A percentile compares a stretch with the other conserved stretches of the same genome.
phyloP scores from a whole-genome alignment of 2,888 invertebrate genomes.

The Sinodicranocentrus sp. region DNA sequence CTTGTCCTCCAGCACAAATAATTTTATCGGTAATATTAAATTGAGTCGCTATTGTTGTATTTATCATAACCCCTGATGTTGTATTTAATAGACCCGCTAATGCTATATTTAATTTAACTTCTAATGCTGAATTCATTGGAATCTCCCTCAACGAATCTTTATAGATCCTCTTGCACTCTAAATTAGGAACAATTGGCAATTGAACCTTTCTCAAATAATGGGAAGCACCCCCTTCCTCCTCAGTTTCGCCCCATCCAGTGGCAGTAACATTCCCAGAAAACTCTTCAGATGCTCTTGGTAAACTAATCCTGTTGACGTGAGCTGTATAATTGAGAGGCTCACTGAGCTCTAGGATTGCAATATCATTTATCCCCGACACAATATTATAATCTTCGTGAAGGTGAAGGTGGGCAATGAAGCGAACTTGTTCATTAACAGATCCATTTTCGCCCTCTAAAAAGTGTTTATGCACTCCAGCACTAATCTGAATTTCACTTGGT shows the following conservation, averaged over 20 bases:
- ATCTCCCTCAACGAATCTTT: conserved; percentile 5
- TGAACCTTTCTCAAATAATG: conserved; percentile 40
- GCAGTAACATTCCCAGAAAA: conserved; percentile 38
- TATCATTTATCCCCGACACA: conserved; percentile 45
- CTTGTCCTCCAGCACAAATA: conserved; percentile 65
- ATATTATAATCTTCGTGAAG: conserved; percentile 48
- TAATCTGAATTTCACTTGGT: conserved; percentile 5
- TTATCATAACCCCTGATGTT: no score
- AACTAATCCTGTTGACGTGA: conserved; percentile 38
- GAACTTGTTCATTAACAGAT: conserved; percentile 35
- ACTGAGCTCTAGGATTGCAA: conserved; percentile 33
- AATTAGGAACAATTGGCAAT: conserved; percentile 33
- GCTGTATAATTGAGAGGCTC: conserved; percentile 20
- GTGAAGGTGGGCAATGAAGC: conserved; percentile 29
- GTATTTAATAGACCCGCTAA: no score
- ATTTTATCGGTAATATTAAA: conserved; percentile 51
- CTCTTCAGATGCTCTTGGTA: conserved; percentile 21
- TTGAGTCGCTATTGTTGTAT: no score
- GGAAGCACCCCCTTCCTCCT: conserved; percentile 21
- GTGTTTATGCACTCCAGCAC: conserved; percentile 24
- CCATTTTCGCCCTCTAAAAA: no score
- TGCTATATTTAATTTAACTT: no score
- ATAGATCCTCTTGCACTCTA: conserved; percentile 41
- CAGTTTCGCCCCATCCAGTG: conserved; percentile 31
- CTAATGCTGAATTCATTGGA: no score